These are phyloP conservation scores for Ptychobarbus kaznakovi DNA, from an alignment of 2,797 vertebrate genomes.

Conservation along the genomic window DNA sequence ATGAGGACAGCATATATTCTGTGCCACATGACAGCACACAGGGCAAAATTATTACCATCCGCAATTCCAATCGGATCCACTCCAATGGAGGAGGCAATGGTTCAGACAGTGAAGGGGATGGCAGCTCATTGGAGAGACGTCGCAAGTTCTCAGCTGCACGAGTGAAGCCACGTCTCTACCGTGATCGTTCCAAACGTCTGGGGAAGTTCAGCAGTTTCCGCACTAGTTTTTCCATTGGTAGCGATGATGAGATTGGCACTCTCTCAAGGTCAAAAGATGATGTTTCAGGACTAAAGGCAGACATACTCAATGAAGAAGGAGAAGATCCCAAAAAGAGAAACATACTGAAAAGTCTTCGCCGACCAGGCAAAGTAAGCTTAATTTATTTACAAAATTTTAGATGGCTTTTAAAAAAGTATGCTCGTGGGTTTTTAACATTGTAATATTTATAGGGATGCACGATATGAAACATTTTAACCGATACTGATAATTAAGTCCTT, in stretches of 20 bases:
- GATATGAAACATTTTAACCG: too few species aligned
- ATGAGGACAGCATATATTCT: constrained; percentile 97
- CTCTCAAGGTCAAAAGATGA: constrained; percentile 89
- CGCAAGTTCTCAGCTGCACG: constrained; percentile 86
- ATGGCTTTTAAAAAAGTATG: background rate
- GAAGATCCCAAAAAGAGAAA: constrained; percentile 95
- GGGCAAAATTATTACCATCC: constrained; percentile 97
- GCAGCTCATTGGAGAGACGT: constrained; percentile 89
- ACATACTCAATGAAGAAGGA: constrained; percentile 84
- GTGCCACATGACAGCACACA: constrained; percentile 98
- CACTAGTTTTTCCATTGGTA: constrained; percentile 91
- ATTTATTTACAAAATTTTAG: background rate
- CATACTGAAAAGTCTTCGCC: constrained; percentile 91
- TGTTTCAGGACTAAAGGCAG: constrained; percentile 86
- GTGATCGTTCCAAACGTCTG: constrained; percentile 88
- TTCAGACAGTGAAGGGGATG: constrained; percentile 96
- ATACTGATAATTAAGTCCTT: too few species aligned
- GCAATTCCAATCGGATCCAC: constrained; percentile 93
- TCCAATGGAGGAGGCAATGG: constrained; percentile 91
- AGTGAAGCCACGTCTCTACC: constrained; percentile 90
- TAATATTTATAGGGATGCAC: background rate
- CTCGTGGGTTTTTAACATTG: background rate
- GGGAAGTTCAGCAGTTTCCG: constrained; percentile 93
- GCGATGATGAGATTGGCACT: constrained; percentile 92
- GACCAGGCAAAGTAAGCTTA: constrained; percentile 88